A percentile compares a stretch with the other conserved stretches of the same genome.
phyloP scores from a whole-genome alignment of 2,113 vertebrate species.

The Ptilonorhynchus violaceus region DNA sequence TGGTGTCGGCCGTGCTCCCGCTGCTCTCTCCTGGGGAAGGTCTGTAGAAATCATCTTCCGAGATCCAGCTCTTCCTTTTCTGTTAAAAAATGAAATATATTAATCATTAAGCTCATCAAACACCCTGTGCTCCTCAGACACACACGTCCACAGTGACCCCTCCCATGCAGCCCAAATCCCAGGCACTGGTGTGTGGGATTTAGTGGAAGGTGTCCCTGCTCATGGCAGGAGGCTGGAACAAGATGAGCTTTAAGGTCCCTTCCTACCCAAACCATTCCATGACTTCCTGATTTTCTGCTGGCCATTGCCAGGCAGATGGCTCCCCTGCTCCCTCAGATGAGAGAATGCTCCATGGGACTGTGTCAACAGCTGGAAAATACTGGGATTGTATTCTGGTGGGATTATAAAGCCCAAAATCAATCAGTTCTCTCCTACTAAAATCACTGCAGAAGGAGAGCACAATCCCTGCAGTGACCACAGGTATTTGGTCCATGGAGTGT shows the following conservation, averaged over 20 bases:
- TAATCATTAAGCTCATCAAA: rapidly evolving
- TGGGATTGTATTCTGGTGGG: neutral
- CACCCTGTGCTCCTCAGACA: neutral
- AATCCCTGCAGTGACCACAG: neutral
- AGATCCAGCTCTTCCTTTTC: slow-evolving; percentile 89
- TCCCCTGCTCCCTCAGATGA: neutral
- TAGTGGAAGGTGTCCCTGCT: neutral
- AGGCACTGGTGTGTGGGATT: neutral
- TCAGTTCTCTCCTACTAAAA: neutral
- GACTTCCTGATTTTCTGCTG: neutral
- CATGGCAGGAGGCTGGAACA: neutral
- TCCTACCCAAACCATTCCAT: neutral
- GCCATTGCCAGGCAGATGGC: neutral
- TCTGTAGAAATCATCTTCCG: slow-evolving; percentile 90
- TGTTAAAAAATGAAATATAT: neutral
- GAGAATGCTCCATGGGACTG: neutral
- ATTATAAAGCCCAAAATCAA: neutral
- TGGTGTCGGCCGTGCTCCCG: neutral
- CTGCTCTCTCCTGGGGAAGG: slow-evolving; percentile 28
- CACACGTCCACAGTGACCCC: rapidly evolving
- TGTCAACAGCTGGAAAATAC: neutral
- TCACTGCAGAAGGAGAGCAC: neutral
- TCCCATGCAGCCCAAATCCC: neutral
- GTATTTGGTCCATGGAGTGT: neutral
- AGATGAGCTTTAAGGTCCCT: neutral